A percentile compares a stretch with the other conserved stretches of the same genome.
Conservation (phyloP, 2,888 invertebrate species). For the Linyphia triangularis region DNA sequence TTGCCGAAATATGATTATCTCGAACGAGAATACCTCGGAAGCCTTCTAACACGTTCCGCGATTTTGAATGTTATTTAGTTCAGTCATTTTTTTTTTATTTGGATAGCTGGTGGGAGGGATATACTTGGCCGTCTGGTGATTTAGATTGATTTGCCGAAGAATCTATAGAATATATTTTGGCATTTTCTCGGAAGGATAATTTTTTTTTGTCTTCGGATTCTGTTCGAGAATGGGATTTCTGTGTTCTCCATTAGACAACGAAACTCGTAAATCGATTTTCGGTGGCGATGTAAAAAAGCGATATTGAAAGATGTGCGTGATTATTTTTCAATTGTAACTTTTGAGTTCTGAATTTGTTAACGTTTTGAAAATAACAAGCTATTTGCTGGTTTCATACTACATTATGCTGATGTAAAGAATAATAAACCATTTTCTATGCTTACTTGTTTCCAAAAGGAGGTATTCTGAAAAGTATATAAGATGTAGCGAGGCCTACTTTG, state of each 20-base stretch:
- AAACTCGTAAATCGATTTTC: constrained; percentile 13
- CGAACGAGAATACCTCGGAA: background rate
- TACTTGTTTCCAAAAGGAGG: too few relatives aligned
- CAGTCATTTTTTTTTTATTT: background rate
- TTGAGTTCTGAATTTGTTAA: background rate
- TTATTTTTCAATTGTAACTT: background rate
- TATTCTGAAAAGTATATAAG: too few relatives aligned
- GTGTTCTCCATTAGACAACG: constrained; percentile 18
- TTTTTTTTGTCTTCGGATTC: background rate
- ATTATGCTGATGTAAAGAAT: too few relatives aligned
- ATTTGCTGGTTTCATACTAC: too few relatives aligned
- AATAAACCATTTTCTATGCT: too few relatives aligned
- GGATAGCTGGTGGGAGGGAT: background rate
- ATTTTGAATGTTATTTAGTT: constrained; percentile 31
- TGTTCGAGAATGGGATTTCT: background rate
- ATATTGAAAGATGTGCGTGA: background rate
- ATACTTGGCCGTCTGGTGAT: constrained; percentile 3
- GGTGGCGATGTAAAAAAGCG: background rate
- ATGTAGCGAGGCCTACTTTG: too few relatives aligned
- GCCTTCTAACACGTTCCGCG: background rate
- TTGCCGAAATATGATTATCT: constrained; percentile 32
- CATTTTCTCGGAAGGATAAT: background rate
- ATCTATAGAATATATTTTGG: constrained; percentile 18
- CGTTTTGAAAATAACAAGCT: too few relatives aligned
- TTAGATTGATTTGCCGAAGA: constrained; percentile 19